A percentile compares a stretch with the other conserved stretches of the same genome.
Conservation (phyloP, 2,888 invertebrate genomes). For the Lottia scabra region DNA sequence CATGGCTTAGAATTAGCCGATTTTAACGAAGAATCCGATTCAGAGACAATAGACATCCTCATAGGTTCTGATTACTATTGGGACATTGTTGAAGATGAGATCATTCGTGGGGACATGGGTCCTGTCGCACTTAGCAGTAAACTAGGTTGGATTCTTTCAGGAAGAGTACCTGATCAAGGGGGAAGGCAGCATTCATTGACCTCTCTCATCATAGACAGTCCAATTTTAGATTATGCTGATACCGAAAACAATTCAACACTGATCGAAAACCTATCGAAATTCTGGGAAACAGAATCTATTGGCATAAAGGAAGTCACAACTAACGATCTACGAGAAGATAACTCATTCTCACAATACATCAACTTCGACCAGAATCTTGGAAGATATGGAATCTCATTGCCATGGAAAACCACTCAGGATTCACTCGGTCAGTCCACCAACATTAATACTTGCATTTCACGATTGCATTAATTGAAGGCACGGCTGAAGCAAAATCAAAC, state of each 20-base stretch:
- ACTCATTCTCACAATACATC: background rate
- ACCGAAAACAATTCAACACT: background rate
- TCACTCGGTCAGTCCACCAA: background rate
- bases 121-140: background rate
- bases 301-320: background rate
- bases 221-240: background rate
- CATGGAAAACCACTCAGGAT: background rate
- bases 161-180: background rate
- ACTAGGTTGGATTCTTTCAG: background rate
- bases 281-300: background rate
- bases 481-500: background rate
- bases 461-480: background rate
- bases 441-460: background rate
- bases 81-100: background rate
- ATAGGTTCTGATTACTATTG: background rate
- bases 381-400: slow-evolving; percentile 3
- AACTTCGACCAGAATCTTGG: background rate
- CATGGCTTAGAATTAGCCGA: background rate
- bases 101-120: background rate
- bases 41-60: background rate
- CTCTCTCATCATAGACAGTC: background rate
- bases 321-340: background rate
- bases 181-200: background rate
- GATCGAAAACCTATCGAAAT: background rate
- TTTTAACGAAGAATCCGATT: background rate